Evolutionary conservation across 2,113 vertebrate genomes (phyloP).

Genomic region (Micronycteris hirsuta): DNA sequence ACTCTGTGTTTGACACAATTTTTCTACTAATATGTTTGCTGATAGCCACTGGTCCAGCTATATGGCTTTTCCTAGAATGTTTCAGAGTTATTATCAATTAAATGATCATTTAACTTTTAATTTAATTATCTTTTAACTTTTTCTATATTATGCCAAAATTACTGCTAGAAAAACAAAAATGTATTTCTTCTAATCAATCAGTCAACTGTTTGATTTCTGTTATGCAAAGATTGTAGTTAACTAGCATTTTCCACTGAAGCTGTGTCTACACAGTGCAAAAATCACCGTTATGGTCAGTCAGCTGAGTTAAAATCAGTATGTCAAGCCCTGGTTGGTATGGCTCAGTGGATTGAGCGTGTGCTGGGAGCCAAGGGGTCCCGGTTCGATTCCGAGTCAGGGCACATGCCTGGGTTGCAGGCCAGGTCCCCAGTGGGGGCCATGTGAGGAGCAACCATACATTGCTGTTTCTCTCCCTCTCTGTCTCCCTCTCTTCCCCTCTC

Average conservation of each 20-base stretch:
- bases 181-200: neutral
- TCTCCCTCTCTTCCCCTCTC: too few relatives aligned
- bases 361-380: too few relatives aligned
- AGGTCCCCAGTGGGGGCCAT: too few relatives aligned
- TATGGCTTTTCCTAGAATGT: neutral
- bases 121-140: neutral
- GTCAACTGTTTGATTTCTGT: neutral
- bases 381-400: too few relatives aligned
- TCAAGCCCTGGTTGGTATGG: too few relatives aligned
- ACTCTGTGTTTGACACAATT: neutral
- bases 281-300: neutral
- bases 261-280: rapidly evolving
- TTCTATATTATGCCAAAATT: neutral
- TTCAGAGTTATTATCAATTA: neutral
- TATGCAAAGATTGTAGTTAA: neutral
- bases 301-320: neutral
- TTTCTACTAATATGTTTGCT: neutral
- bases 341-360: too few relatives aligned
- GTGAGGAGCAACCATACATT: too few relatives aligned
- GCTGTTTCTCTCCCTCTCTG: too few relatives aligned
- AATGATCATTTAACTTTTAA: too few relatives aligned
- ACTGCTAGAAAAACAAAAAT: conserved; percentile 15
- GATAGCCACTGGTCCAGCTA: neutral
- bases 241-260: neutral
- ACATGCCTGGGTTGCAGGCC: too few relatives aligned